Conservation (phyloP, 2,888 invertebrate species). For the Herminia tarsipennalis region DNA sequence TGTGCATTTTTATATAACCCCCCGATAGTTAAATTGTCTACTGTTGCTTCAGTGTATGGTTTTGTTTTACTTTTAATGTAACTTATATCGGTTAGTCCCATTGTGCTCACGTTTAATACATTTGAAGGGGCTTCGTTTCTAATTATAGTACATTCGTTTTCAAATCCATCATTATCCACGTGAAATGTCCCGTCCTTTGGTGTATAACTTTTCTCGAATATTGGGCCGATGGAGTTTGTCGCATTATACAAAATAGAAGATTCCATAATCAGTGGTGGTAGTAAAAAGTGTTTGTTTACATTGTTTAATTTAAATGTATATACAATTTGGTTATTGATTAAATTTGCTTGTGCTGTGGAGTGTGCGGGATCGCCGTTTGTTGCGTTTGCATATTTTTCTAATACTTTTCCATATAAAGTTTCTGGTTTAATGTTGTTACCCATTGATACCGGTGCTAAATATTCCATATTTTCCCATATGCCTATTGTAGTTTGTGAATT, state of each 20-base stretch:
- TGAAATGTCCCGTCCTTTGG: slow-evolving; percentile 4
- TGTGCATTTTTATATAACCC: not conserved
- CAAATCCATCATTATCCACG: not conserved
- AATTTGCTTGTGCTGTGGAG: not conserved
- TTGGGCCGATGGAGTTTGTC: slow-evolving; percentile 12
- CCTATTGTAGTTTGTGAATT: slow-evolving; percentile 39
- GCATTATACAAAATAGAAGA: slow-evolving; percentile 1
- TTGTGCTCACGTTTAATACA: not conserved
- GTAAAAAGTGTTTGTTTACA: not conserved
- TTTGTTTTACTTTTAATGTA: not conserved
- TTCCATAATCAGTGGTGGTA: not conserved
- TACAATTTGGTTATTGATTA: not conserved
- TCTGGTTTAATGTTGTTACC: not conserved
- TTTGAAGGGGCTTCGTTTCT: not conserved
- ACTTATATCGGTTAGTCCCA: too few species aligned
- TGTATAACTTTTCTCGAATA: slow-evolving; percentile 5
- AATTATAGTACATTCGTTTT: not conserved
- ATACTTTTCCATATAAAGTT: not conserved
- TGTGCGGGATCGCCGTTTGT: not conserved
- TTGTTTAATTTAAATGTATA: not conserved
- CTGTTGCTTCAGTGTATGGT: not conserved
- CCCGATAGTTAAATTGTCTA: slow-evolving; percentile 7
- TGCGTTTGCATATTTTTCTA: not conserved
- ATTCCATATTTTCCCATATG: slow-evolving; percentile 29
- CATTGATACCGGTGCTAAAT: not conserved